Percentiles rank a stretch among this genome's conserved stretches.
Evolutionary conservation across 2,113 vertebrate species (phyloP).

Genomic region (Sphyrna mokarran): DNA sequence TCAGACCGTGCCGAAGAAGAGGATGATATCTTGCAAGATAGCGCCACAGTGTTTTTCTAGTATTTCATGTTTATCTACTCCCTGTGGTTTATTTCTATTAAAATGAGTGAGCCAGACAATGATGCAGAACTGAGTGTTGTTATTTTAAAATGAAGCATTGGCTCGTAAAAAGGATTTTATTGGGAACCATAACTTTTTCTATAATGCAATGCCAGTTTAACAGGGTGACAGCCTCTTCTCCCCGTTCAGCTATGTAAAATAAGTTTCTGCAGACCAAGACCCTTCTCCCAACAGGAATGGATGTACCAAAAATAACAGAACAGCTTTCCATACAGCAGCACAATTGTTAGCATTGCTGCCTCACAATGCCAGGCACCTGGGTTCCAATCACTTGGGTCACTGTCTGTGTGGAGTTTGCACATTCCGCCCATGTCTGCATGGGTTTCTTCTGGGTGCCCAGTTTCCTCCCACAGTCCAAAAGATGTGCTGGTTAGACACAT

Average conservation of each 20-base stretch:
- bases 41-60: background rate
- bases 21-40: background rate
- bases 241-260: background rate
- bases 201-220: background rate
- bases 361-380: too few species aligned
- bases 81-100: background rate
- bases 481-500: too few species aligned
- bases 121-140: background rate
- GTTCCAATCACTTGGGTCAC: too few species aligned
- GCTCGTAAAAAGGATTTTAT: slow-evolving; percentile 2
- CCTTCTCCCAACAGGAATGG: background rate
- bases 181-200: background rate
- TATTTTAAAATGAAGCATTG: background rate
- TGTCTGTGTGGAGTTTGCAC: too few species aligned
- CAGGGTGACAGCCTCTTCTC: background rate
- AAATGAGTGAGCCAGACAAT: background rate
- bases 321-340: background rate
- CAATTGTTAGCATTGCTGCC: too few species aligned
- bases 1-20: background rate
- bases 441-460: too few species aligned
- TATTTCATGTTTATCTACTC: background rate
- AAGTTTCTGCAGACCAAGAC: background rate
- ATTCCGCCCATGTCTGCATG: too few species aligned
- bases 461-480: too few species aligned
- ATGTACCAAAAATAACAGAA: background rate